Base-by-base conservation (phyloP, 1,140 invertebrate genomes). In the Medauroidea extradentata region DNA sequence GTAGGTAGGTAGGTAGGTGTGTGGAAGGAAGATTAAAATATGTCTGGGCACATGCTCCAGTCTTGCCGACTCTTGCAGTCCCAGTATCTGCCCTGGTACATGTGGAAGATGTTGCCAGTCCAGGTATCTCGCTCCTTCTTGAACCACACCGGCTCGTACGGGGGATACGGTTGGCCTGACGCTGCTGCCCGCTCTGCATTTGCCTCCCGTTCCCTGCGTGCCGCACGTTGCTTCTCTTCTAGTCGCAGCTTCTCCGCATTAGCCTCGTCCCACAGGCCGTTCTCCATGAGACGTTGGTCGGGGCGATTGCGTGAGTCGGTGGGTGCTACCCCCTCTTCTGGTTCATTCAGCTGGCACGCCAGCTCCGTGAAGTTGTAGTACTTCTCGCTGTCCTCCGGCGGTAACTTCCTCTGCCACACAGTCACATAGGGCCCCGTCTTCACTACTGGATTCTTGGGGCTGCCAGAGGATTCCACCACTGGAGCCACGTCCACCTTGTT, bases 241-340 rank as follows among this genome's bases (percentile, higher is more conserved):
- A 99, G 77, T 44, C 89, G 79, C 24, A 89, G 72, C 77, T 99
- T 99, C 69, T 93, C 87, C 14, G 81, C 74, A 78, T 99, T 99
- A 27, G 96, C 96, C 66, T 96, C 93, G 67, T 99, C 94, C 96
- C 96, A 99, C 16, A 80, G 70, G 7, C 94, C 95, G 57, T 95
- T 83, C 76, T 99, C 98, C 96, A 99, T 99, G 43, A 98, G 82
- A 46, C 95, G 84, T 78, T 99, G 96, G 83, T 99, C 96, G 43
- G 96, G 96, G 59, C 96, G 82, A 19, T 83, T 74, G n/a, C 97
- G 84, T 16, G 89, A 90, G 81, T 99, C 98, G 0, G 97, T 99
- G 14, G 96, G 96, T 25, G 96, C 94, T 24, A 99, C 85, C 39
- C 85, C 89, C 4, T 90, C 85, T 78, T 99, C 96, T 9, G 81